These are phyloP conservation scores for Caenorhabditis doughertyi DNA, from an alignment of 2,888 invertebrate genomes.

Conservation along the genomic window DNA sequence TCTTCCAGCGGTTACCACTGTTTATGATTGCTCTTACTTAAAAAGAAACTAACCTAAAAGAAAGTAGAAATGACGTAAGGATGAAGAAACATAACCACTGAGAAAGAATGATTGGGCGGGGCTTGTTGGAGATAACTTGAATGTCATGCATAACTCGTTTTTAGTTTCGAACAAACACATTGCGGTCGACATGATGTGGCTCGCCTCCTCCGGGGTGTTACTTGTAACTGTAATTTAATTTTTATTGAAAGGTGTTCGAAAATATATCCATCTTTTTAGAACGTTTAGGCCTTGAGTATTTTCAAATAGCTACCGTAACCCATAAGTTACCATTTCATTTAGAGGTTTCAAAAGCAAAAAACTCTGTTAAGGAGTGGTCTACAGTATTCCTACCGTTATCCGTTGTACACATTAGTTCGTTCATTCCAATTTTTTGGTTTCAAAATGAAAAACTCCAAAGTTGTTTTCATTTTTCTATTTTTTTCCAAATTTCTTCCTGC, in stretches of 20 bases:
- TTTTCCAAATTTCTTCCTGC: background rate
- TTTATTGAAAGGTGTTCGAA: background rate
- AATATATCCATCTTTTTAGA: background rate
- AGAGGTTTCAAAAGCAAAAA: too few species aligned
- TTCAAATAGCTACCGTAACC: too few species aligned
- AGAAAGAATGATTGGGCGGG: constrained; percentile 20
- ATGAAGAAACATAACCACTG: background rate
- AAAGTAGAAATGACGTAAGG: constrained; percentile 12
- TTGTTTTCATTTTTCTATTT: background rate
- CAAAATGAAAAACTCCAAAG: too few species aligned
- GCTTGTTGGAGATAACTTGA: constrained; percentile 29
- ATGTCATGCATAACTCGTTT: constrained; percentile 82
- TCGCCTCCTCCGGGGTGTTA: constrained; percentile 78
- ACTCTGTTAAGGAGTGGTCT: too few species aligned
- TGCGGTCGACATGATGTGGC: constrained; percentile 81
- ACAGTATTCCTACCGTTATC: too few species aligned
- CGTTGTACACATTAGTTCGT: too few species aligned
- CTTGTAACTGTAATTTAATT: constrained; percentile 63
- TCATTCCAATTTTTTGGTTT: too few species aligned
- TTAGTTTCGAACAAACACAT: constrained; percentile 82
- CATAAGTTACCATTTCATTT: too few species aligned
- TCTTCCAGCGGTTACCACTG: too few species aligned
- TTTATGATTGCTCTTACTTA: background rate
- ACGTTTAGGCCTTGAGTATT: too few species aligned
- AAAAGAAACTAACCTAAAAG: constrained; percentile 30